A percentile compares a stretch with the other conserved stretches of the same genome.
These are phyloP conservation scores for Drosophila arizonae DNA, from an alignment of 1,140 invertebrate genomes.

Conservation along the genomic window DNA sequence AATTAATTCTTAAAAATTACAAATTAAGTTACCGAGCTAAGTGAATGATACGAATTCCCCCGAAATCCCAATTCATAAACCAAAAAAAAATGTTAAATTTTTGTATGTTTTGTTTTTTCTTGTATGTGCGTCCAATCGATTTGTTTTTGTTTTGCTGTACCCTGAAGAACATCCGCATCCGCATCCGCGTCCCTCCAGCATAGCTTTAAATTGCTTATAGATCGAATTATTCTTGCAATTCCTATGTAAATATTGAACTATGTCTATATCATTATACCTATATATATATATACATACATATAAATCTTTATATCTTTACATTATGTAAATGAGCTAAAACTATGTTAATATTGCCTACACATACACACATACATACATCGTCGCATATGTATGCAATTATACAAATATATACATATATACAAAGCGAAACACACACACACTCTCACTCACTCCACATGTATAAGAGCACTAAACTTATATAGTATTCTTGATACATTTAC, in stretches of 20 bases:
- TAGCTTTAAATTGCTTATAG: conserved; percentile 28
- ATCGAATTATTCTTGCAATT: conserved; percentile 33
- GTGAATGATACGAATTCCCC: conserved; percentile 17
- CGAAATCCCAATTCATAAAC: not conserved
- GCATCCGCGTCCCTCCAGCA: not conserved
- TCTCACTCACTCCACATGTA: not conserved
- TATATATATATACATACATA: conserved; percentile 16
- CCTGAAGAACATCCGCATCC: not conserved
- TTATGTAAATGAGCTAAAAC: conserved; percentile 31
- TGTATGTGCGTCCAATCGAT: conserved; percentile 54
- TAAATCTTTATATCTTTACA: conserved; percentile 4
- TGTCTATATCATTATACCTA: not conserved
- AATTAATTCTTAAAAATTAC: conserved; percentile 77
- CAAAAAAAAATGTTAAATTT: no score
- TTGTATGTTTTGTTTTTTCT: not conserved
- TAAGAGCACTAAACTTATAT: not conserved
- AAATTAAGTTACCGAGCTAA: conserved; percentile 50
- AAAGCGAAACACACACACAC: not conserved
- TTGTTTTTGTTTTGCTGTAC: conserved; percentile 59
- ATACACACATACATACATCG: conserved; percentile 1
- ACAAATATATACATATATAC: not conserved
- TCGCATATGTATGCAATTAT: not conserved
- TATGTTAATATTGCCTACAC: not conserved
- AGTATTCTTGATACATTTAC: not conserved
- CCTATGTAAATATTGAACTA: conserved; percentile 27